Evolutionary conservation across 1,140 invertebrate genomes (phyloP).

Genomic region (Saxidomus purpurata): DNA sequence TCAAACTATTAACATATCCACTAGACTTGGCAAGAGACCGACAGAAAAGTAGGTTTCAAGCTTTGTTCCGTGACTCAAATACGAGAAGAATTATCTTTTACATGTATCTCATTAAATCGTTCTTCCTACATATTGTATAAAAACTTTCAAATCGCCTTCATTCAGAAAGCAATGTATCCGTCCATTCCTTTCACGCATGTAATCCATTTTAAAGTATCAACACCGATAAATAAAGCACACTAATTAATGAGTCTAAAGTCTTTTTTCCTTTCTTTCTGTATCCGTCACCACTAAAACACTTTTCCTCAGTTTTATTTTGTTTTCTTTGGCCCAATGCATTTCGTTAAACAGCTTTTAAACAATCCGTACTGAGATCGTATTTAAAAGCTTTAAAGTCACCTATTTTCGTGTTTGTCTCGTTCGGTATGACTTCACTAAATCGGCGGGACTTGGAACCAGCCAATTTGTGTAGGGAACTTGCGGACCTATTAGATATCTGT

Average conservation of each 20-base stretch:
- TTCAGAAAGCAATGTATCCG: not conserved
- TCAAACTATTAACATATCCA: too few species aligned
- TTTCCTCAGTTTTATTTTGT: not conserved
- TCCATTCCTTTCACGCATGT: not conserved
- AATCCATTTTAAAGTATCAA: not conserved
- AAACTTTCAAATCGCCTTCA: not conserved
- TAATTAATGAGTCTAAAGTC: not conserved
- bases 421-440: too few species aligned
- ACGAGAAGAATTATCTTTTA: too few species aligned
- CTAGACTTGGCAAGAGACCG: too few species aligned
- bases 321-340: not conserved
- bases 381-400: not conserved
- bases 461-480: too few species aligned
- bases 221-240: constrained; percentile 27
- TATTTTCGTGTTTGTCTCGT: constrained; percentile 1
- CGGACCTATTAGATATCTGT: too few species aligned
- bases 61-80: too few species aligned
- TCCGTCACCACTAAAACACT: not conserved
- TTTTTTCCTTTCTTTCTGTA: not conserved
- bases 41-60: too few species aligned
- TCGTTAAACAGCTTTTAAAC: not conserved
- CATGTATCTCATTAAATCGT: too few species aligned
- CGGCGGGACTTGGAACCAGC: too few species aligned
- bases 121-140: not conserved
- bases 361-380: constrained; percentile 1